phyloP scores from a whole-genome alignment of 2,888 invertebrate genomes.

The Peribatodes rhomboidaria region DNA sequence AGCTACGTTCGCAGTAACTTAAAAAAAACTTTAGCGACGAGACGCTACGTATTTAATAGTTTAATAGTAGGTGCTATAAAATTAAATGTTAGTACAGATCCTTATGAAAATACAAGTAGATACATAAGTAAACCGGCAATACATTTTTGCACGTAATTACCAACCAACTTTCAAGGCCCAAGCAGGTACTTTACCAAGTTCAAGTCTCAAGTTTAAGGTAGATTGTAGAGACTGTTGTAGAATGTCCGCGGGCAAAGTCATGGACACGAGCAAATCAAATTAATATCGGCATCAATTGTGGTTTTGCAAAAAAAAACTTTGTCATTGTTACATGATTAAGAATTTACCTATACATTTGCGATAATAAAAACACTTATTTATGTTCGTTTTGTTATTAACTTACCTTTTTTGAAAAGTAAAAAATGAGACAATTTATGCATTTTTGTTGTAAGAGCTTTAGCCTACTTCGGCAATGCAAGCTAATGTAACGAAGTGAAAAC shows the following conservation, averaged over 20 bases:
- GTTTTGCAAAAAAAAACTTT: constrained; percentile 6
- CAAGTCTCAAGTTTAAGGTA: constrained; percentile 47
- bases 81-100: too few species aligned
- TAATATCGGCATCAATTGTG: constrained; percentile 4
- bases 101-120: background rate
- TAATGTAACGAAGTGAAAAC: constrained; percentile 72
- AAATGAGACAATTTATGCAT: background rate
- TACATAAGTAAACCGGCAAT: constrained; percentile 16
- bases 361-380: background rate
- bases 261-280: constrained; percentile 19
- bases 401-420: background rate
- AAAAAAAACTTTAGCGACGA: too few species aligned
- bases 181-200: constrained; percentile 36
- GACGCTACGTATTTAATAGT: too few species aligned
- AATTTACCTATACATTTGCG: background rate
- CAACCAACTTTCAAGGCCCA: constrained; percentile 33
- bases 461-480: constrained; percentile 54
- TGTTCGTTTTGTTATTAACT: too few species aligned
- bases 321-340: background rate
- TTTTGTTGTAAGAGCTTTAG: background rate
- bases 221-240: constrained; percentile 26
- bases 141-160: constrained; percentile 22
- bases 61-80: too few species aligned
- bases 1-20: too few species aligned
- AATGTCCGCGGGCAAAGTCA: constrained; percentile 27